phyloP scores from a whole-genome alignment of 1,140 invertebrate genomes.

The Tetramorium alpestre region DNA sequence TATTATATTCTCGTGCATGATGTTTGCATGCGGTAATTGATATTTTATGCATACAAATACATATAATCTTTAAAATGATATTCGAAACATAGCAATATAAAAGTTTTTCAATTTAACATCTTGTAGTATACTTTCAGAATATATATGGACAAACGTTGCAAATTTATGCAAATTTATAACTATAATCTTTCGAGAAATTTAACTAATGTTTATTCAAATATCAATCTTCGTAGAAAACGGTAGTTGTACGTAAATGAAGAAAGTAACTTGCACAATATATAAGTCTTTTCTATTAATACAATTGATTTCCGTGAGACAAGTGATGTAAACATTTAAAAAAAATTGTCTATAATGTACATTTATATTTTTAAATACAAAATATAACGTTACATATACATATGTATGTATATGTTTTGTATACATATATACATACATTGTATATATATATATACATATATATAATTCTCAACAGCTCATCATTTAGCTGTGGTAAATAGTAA shows the following conservation, averaged over 20 bases:
- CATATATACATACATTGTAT: background rate
- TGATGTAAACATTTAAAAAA: slow-evolving; percentile 22
- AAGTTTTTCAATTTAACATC: background rate
- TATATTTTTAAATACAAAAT: slow-evolving; percentile 7
- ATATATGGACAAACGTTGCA: background rate
- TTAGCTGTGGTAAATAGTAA: slow-evolving; percentile 23
- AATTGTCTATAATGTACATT: background rate
- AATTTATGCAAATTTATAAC: background rate
- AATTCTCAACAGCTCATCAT: slow-evolving; percentile 7
- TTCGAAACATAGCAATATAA: background rate
- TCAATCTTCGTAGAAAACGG: background rate
- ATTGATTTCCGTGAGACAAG: background rate
- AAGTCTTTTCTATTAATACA: too few relatives aligned
- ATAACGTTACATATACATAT: background rate
- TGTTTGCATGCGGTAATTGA: background rate
- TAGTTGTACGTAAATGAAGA: background rate
- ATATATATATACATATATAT: background rate
- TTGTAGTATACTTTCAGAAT: background rate
- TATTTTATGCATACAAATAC: background rate
- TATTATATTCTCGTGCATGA: background rate
- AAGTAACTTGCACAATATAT: slow-evolving; percentile 6
- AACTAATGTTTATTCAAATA: background rate
- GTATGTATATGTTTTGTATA: background rate
- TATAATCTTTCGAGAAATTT: background rate
- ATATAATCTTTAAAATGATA: background rate